Conservation (phyloP, 1,140 invertebrate species). For the Apis mellifera region Amel_HAv3.1 CM009944.2:10090001-10090500, state of each 20-base stretch:
- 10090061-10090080: background rate
- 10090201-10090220: constrained; percentile 69
- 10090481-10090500: background rate
- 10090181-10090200: constrained; percentile 22
- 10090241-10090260: too few relatives aligned
- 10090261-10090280: too few relatives aligned
- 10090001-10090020: constrained; percentile 16
- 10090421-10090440: background rate
- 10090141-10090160: constrained; percentile 16
- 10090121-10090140: constrained; percentile 49
- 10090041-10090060: background rate
- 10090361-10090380: background rate
- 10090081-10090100: too few relatives aligned
- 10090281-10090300: too few relatives aligned
- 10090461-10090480: too few relatives aligned
- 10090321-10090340: background rate
- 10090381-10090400: background rate
- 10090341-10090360: background rate
- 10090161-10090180: constrained; percentile 20
- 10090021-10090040: constrained; percentile 22
- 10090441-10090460: constrained; percentile 2
- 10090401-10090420: constrained; percentile 5
- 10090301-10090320: too few relatives aligned
- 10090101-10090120: constrained; percentile 26
- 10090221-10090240: constrained; percentile 65